These are phyloP conservation scores for Ptychochromis oligacanthus DNA, from an alignment of 2,113 vertebrate species.

Conservation along the genomic window DNA sequence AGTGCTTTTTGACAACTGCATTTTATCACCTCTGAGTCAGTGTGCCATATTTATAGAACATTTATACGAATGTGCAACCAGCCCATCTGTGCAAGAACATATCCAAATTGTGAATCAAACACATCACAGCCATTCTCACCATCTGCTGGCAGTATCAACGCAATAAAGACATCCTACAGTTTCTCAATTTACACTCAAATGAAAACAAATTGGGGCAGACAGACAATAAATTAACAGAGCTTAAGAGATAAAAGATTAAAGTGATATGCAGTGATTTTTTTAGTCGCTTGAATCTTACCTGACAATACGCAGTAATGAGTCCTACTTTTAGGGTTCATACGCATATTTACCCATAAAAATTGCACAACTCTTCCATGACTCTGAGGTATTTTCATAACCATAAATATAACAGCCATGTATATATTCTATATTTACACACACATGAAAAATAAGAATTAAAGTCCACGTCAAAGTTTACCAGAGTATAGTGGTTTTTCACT, in stretches of 20 bases:
- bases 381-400: no score
- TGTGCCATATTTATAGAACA: slow-evolving; percentile 21
- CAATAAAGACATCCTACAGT: not conserved
- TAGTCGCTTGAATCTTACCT: not conserved
- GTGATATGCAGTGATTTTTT: not conserved
- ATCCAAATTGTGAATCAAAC: slow-evolving; percentile 12
- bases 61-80: slow-evolving; percentile 18
- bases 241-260: not conserved
- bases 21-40: slow-evolving; percentile 24
- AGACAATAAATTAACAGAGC: not conserved
- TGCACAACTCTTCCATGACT: no score
- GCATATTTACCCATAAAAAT: not conserved
- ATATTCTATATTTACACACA: no score
- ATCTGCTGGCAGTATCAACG: slow-evolving; percentile 2
- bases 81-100: not conserved
- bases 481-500: no score
- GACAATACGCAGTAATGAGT: not conserved
- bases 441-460: not conserved
- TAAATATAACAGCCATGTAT: no score
- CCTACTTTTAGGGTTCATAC: not conserved
- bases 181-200: not conserved
- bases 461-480: no score
- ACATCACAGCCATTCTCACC: slow-evolving; percentile 4
- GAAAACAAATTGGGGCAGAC: not conserved
- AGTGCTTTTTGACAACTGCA: slow-evolving; percentile 15